A percentile compares a stretch with the other conserved stretches of the same genome.
These are phyloP conservation scores for Magallana angulata DNA, from an alignment of 1,140 invertebrate species.

Conservation along the genomic window DNA sequence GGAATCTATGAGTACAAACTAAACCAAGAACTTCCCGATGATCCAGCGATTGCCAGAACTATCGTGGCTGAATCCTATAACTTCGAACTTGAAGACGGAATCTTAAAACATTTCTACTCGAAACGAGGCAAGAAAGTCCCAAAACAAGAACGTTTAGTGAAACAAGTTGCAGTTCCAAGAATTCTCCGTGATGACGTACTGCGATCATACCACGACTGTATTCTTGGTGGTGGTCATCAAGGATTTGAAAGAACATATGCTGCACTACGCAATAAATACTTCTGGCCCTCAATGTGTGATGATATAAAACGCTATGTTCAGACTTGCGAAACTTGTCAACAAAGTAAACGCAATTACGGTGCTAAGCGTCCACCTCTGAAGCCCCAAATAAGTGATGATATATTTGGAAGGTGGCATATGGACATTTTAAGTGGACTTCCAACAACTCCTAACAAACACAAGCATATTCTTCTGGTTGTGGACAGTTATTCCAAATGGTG, in stretches of 20 bases:
- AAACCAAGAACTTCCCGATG: neutral
- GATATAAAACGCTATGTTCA: constrained; percentile 50
- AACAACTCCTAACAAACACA: constrained; percentile 50
- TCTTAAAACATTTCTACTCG: neutral
- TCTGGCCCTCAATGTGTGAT: constrained; percentile 47
- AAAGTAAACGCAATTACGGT: no score
- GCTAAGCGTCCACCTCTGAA: constrained; percentile 22
- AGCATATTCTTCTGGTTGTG: constrained; percentile 61
- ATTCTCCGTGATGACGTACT: constrained; percentile 39
- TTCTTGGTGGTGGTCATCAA: constrained; percentile 51
- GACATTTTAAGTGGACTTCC: constrained; percentile 59
- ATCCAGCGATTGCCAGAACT: constrained; percentile 31
- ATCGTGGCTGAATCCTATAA: constrained; percentile 33
- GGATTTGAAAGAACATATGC: constrained; percentile 28
- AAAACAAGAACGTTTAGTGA: neutral
- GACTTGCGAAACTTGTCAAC: constrained; percentile 57
- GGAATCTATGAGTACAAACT: neutral
- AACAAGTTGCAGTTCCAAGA: constrained; percentile 38
- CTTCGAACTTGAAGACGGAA: no score
- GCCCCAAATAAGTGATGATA: neutral
- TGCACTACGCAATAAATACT: constrained; percentile 52
- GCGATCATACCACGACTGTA: constrained; percentile 49
- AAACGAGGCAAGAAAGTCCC: constrained; percentile 32
- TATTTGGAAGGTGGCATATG: constrained; percentile 53
- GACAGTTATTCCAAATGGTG: constrained; percentile 58